A percentile compares a stretch with the other conserved stretches of the same genome.
These are phyloP conservation scores for Conopomorpha cramerella DNA, from an alignment of 1,140 invertebrate genomes.

Conservation along the genomic window DNA sequence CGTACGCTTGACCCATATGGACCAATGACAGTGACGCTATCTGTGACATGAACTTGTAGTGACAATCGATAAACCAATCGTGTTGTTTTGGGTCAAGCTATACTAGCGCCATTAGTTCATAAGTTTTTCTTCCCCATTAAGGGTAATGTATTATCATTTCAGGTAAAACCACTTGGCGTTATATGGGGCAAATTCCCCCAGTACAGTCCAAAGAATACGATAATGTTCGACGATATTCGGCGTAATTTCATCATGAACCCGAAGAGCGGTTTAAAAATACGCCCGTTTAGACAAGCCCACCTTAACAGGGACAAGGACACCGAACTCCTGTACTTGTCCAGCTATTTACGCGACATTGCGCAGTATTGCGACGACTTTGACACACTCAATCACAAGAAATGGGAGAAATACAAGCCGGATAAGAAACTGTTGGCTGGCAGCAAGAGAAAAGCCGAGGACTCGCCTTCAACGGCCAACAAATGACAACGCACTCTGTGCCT, in stretches of 20 bases:
- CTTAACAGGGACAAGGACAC: conserved; percentile 82
- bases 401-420: conserved; percentile 82
- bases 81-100: too few species aligned
- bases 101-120: background rate
- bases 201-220: conserved; percentile 89
- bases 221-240: conserved; percentile 98
- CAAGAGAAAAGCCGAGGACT: conserved; percentile 52
- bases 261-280: conserved; percentile 88
- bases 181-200: conserved; percentile 96
- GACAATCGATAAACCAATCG: too few species aligned
- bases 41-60: too few species aligned
- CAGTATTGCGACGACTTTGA: conserved; percentile 81
- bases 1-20: background rate
- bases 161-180: conserved; percentile 94
- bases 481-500: too few species aligned
- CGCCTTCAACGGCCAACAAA: conserved; percentile 26
- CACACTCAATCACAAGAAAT: conserved; percentile 84
- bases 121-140: background rate
- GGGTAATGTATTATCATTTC: conserved; percentile 25
- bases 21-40: too few species aligned
- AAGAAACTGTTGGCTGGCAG: conserved; percentile 31
- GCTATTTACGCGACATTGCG: conserved; percentile 87
- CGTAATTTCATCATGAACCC: conserved; percentile 99
- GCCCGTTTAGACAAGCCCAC: conserved; percentile 89
- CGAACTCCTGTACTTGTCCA: conserved; percentile 82